Evolutionary conservation across 1,140 invertebrate species (phyloP).

Genomic region (Scaptomyza graminum): DNA sequence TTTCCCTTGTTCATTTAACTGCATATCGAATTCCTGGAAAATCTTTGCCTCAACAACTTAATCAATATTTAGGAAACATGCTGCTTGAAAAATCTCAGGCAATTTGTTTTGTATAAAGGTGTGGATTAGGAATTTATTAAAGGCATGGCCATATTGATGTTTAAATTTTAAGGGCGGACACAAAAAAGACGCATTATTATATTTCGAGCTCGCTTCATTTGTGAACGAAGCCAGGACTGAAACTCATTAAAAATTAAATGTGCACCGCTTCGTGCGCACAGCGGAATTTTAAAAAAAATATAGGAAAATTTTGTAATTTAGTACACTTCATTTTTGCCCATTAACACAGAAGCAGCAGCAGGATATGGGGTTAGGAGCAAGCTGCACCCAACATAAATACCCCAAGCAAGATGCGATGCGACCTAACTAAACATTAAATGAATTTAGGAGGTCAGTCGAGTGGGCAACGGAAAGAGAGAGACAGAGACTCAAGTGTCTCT

Average conservation of each 20-base stretch:
- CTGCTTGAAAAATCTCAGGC: background rate
- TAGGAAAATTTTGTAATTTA: constrained; percentile 58
- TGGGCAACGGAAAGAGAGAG: constrained; percentile 8
- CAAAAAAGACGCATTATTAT: constrained; percentile 66
- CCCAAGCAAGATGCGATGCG: constrained; percentile 22
- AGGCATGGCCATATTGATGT: constrained; percentile 30
- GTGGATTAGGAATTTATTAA: constrained; percentile 49
- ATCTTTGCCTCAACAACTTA: background rate
- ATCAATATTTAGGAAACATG: constrained; percentile 6
- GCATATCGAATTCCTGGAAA: background rate
- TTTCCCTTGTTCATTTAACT: background rate
- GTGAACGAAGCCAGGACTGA: constrained; percentile 38
- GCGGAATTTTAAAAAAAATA: background rate
- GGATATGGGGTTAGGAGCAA: background rate
- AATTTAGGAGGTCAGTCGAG: constrained; percentile 75
- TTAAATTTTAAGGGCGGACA: constrained; percentile 18
- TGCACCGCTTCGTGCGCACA: constrained; percentile 19
- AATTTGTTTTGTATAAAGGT: background rate
- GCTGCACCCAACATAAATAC: constrained; percentile 5
- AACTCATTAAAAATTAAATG: constrained; percentile 75
- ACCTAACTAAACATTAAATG: constrained; percentile 79
- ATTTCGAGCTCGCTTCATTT: constrained; percentile 66
- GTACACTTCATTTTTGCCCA: constrained; percentile 62
- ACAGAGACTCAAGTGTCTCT: constrained; percentile 1
- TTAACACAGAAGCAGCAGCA: constrained; percentile 51